Conservation (phyloP, 92 coral and sea anemone genomes). For the Metridium senile region DNA sequence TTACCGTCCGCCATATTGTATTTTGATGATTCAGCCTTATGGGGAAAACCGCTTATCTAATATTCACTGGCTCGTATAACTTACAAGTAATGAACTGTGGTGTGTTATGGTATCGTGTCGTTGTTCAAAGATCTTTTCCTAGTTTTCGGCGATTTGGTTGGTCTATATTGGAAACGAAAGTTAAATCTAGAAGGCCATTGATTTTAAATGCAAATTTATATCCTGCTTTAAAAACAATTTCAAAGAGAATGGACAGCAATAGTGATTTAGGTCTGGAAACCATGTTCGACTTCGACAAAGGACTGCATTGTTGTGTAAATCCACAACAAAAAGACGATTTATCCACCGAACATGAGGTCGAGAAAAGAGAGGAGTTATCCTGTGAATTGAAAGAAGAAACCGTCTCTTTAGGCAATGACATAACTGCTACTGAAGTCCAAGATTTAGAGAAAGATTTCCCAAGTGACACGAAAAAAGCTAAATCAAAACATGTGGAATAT, state of each 20-base stretch:
- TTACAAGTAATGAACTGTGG: too few species aligned
- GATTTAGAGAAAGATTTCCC: constrained; percentile 28
- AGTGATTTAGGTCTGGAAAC: constrained; percentile 8
- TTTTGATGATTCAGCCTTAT: constrained; percentile 45
- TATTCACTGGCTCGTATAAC: constrained; percentile 8
- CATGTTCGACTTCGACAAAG: constrained; percentile 5
- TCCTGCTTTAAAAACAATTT: background rate
- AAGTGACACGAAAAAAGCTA: too few species aligned
- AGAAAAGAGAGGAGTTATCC: background rate
- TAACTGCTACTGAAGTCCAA: too few species aligned
- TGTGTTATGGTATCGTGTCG: background rate
- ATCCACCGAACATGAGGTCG: background rate
- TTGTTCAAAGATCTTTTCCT: background rate
- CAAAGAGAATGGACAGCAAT: background rate
- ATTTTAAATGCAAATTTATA: background rate
- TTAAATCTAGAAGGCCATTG: background rate
- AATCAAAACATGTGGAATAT: too few species aligned
- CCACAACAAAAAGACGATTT: background rate
- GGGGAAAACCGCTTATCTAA: constrained; percentile 31
- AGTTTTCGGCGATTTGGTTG: background rate
- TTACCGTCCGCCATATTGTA: constrained; percentile 67
- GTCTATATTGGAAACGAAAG: background rate
- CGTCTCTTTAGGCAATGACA: background rate
- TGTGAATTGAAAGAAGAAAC: background rate
- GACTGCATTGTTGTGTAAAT: background rate